Evolutionary conservation across 30 jellyfish, hydroid and myxozoan species (phyloP), one percentile per base, ranked within the genome.

Genomic region (Sanderia malayensis): DNA sequence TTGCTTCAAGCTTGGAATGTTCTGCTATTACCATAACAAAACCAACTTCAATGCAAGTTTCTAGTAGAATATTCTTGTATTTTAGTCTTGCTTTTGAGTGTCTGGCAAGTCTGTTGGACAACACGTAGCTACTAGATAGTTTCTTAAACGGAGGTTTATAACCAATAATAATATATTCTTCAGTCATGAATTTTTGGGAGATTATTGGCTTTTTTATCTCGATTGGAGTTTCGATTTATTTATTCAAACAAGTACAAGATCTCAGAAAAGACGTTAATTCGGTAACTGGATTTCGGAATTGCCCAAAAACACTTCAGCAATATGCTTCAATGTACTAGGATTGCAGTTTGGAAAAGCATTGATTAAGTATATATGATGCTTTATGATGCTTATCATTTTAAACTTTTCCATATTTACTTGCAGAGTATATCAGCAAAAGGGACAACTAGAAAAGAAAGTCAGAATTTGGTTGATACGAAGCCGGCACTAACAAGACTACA

Each of bases 401-500:
- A n/a, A 37, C 52, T 37, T 4, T 4, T 37, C 52, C 6, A 37
- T 37, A 37, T 37, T 4, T 37, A 6, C 6, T 37, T 37, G 6
- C 13, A 37, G 52, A 37, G 6, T 6, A 37, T 37, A 37, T 4
- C 6, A 20, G 73, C 73, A 20, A 28, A 37, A 18, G 25, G 75
- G 37, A 34, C 17, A 67, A 19, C 19, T 31, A 32, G 29, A 1
- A 15, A 23, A 20, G 19, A 34, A 37, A 37, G 10, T 4, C 13
- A 6, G 6, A 4, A 37, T 37, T 6, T 4, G 6, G 52, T 4
- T 13, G 52, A 30, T 0, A 64, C 41, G 32, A 20, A 61, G 10
- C 80, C 68, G 6, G 72, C 47, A 0, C 55, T 76, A 4, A 61
- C 71, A 30, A 63, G 87, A 46, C 46, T 76, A 27, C 87, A 76